Evolutionary conservation across 2,113 vertebrate species (phyloP).

Genomic region (Thunnus maccoyii): DNA sequence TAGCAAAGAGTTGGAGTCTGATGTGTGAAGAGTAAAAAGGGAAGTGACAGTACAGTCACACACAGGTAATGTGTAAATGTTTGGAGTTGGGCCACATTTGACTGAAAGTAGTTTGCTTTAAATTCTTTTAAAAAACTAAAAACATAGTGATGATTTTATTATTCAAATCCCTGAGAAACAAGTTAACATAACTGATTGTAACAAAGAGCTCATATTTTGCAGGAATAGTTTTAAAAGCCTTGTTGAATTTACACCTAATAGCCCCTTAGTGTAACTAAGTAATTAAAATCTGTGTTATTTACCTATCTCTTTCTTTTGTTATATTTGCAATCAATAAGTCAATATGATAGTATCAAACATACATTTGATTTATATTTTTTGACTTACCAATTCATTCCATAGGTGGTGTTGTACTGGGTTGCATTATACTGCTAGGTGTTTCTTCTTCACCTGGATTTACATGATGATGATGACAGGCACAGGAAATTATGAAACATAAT

Average conservation of each 20-base stretch:
- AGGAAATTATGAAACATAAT: background rate
- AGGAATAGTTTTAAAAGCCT: background rate
- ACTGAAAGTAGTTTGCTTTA: conserved; percentile 19
- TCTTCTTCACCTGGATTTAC: background rate
- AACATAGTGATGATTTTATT: conserved; percentile 3
- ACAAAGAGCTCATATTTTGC: background rate
- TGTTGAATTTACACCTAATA: background rate
- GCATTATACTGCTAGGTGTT: background rate
- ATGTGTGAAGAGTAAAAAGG: conserved; percentile 19
- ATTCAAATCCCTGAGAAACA: background rate
- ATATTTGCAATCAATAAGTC: too few relatives aligned
- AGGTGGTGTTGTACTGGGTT: background rate
- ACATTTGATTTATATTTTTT: too few relatives aligned
- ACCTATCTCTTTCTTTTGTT: too few relatives aligned
- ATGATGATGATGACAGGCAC: background rate
- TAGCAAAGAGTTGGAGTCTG: conserved; percentile 12
- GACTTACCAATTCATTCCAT: background rate
- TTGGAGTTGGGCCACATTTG: conserved; percentile 10
- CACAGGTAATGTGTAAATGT: conserved; percentile 15
- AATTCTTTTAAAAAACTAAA: background rate
- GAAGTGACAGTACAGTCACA: conserved; percentile 22
- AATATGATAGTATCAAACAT: too few relatives aligned
- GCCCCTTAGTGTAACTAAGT: background rate
- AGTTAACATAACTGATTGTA: background rate
- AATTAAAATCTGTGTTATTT: too few relatives aligned